phyloP scores from a whole-genome alignment of 2,888 invertebrate species.

The Copidosoma aretas region DNA sequence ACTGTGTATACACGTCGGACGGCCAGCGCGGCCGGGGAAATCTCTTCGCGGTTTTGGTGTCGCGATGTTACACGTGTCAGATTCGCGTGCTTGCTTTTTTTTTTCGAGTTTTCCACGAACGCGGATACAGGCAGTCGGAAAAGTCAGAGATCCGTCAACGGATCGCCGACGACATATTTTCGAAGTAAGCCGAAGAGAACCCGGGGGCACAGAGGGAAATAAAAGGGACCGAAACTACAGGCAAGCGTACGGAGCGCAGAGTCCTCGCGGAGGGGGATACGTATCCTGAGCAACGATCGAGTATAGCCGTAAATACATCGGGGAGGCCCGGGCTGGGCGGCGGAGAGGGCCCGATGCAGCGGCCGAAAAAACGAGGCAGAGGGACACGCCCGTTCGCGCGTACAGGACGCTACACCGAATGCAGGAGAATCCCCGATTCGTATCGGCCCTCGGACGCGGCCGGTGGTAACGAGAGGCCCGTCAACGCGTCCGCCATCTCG shows the following conservation, averaged over 20 bases:
- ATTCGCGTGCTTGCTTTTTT: no score
- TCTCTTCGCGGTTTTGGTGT: background rate
- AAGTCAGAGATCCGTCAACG: conserved; percentile 19
- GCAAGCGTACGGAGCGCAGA: conserved; percentile 25
- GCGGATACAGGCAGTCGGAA: no score
- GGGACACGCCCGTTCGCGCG: conserved; percentile 48
- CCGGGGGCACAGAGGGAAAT: no score
- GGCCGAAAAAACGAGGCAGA: background rate
- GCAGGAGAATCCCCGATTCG: conserved; percentile 54
- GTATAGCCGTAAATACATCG: no score
- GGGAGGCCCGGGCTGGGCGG: no score
- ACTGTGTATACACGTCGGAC: background rate
- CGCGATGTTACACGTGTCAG: no score
- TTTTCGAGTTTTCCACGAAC: conserved; percentile 41
- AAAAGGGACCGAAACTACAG: no score
- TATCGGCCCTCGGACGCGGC: conserved; percentile 46
- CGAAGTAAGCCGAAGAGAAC: conserved; percentile 33
- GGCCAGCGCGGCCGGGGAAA: background rate
- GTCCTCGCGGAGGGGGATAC: conserved; percentile 17
- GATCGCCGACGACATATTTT: no score
- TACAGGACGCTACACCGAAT: no score
- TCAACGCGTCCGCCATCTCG: conserved; percentile 45
- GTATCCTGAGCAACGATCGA: conserved; percentile 27
- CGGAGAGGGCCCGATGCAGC: conserved; percentile 11
- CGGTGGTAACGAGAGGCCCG: conserved; percentile 45